Base-by-base conservation (phyloP, 2,797 vertebrate species). In the Pangasius sanitwongsei region DNA sequence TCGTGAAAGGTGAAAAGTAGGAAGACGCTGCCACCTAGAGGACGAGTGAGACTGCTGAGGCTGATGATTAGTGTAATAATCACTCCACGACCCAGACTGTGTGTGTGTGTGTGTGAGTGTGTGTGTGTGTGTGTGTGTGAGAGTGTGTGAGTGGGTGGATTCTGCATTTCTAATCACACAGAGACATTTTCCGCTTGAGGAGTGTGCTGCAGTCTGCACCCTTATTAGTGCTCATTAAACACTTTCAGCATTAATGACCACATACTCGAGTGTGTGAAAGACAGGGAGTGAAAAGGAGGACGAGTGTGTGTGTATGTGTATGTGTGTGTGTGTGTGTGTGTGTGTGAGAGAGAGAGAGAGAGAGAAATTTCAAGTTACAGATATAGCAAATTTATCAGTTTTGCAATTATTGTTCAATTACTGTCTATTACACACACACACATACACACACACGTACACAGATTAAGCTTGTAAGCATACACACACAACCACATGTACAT, bases 181-280 rank as follows among this genome's bases (percentile, higher is more conserved):
- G 37, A 50, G 67, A 12, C 63, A 55, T 82, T 67, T 87, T 81
- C 74, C 18, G 57, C 48, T 55, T 87, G 86, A 80, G 59, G 61
- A 81, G 28, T 16, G 20, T 3, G 25, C 63, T 69, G 61, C 48
- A 69, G 59, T 87, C 57, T 80, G 61, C 18, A 31, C 28, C n/a
- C 72, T 70, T 85, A 77, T 87, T 89, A 82, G 37, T 77, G 86
- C 85, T 78, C 61, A 86, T 86, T 78, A 82, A 83, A 77, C 67
- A 55, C 87, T 28, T 50, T 82, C 41, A 77, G 57, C 37, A n/a
- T 72, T 72, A 65, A 83, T 55, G 75, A 83, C 44, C 70, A 86
- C 61, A 78, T 48, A 63, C 48, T 77, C 59, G 0, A 25, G 1
- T 44, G 75, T 44, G n/a, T 82, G 74, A 37, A 8, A 57, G 20